These are phyloP conservation scores for Balaeniceps rex DNA, from an alignment of 2,113 vertebrate species.

Conservation along the genomic window DNA sequence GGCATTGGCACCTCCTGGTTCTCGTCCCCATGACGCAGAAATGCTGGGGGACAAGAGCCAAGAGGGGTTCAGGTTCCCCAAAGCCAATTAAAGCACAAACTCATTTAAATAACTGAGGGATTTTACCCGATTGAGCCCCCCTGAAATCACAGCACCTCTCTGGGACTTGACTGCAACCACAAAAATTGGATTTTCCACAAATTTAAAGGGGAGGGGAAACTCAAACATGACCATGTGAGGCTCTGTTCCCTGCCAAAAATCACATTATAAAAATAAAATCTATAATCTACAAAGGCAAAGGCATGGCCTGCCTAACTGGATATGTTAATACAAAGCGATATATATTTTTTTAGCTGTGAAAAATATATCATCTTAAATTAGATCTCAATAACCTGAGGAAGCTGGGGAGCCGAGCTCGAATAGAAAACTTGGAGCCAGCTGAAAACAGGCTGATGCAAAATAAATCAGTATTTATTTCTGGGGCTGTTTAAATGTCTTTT, in stretches of 20 bases:
- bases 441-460: neutral
- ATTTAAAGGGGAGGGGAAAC: neutral
- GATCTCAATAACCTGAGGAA: neutral
- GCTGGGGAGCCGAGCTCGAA: neutral
- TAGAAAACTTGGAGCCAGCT: neutral
- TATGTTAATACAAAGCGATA: neutral
- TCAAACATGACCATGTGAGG: neutral
- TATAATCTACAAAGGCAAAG: neutral
- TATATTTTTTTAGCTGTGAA: neutral
- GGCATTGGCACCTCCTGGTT: neutral
- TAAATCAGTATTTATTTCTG: neutral
- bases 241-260: neutral
- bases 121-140: neutral
- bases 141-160: neutral
- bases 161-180: accelerated
- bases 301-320: neutral
- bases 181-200: neutral
- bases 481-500: neutral
- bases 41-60: neutral
- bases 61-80: neutral
- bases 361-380: neutral
- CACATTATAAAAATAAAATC: neutral
- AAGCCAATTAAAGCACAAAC: neutral
- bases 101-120: accelerated
- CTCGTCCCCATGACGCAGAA: neutral